A percentile compares a stretch with the other conserved stretches of the same genome.
phyloP scores from a whole-genome alignment of 2,888 invertebrate species.

The Pantelozetes paolii region DNA sequence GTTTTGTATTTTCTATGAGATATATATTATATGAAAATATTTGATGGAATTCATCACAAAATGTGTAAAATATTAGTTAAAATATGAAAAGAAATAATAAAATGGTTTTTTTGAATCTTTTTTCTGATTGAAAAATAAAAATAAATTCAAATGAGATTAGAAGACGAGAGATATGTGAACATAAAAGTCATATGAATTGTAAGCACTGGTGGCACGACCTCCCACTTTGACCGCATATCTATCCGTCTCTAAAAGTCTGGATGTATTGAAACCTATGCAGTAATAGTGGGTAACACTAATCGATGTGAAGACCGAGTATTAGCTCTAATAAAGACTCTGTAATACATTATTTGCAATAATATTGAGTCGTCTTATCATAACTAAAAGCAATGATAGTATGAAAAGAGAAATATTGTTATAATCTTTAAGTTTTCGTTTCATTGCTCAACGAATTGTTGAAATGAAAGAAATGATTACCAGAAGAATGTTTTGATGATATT shows the following conservation, averaged over 20 bases:
- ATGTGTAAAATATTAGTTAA: constrained; percentile 15
- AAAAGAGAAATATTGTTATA: constrained; percentile 26
- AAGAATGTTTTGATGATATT: constrained; percentile 28
- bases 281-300: background rate
- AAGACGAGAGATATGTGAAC: background rate
- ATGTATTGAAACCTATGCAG: background rate
- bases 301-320: background rate
- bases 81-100: constrained; percentile 18
- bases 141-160: constrained; percentile 30
- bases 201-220: constrained; percentile 31
- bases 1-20: background rate
- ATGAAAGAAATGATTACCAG: background rate
- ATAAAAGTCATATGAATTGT: background rate
- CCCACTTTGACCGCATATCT: constrained; percentile 30
- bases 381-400: background rate
- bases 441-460: constrained; percentile 28
- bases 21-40: background rate
- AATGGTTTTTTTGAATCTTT: background rate
- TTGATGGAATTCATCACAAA: constrained; percentile 24
- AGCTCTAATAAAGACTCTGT: background rate
- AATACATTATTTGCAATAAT: background rate
- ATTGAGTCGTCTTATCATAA: background rate
- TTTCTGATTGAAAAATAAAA: background rate
- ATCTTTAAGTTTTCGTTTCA: constrained; percentile 33
- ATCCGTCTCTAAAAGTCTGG: too few relatives aligned